phyloP scores from a whole-genome alignment of 2,113 vertebrate species.

The Rhadina sibilatrix region DNA sequence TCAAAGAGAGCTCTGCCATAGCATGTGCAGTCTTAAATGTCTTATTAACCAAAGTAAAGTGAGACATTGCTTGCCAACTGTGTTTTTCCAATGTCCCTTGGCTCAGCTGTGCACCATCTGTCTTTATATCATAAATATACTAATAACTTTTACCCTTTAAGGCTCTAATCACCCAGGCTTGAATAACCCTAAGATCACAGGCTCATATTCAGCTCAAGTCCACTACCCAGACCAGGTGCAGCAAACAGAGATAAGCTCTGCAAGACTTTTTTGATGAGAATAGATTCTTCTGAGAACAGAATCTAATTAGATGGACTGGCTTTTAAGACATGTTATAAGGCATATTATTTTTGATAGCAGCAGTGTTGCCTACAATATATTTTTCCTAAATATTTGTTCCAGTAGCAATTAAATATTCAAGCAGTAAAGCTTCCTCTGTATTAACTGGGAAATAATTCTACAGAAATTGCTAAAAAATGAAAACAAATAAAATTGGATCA shows the following conservation, averaged over 20 bases:
- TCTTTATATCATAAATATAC: slow-evolving; percentile 4
- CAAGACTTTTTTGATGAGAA: neutral
- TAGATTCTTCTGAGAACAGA: neutral
- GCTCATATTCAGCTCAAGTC: neutral
- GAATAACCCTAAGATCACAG: neutral
- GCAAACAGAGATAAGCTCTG: neutral
- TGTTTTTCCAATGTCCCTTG: neutral
- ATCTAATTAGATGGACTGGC: neutral
- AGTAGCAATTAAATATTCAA: neutral
- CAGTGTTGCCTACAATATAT: neutral
- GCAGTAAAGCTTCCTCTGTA: neutral
- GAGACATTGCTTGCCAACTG: neutral
- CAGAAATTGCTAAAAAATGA: neutral
- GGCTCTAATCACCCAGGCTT: neutral
- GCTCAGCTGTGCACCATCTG: neutral
- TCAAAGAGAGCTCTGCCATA: neutral
- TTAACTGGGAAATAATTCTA: neutral
- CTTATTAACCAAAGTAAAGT: neutral
- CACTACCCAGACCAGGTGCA: neutral
- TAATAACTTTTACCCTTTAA: neutral
- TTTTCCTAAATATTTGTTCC: neutral
- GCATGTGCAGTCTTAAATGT: neutral
- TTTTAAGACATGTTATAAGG: neutral
- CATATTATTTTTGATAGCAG: neutral
- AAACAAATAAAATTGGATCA: neutral